A percentile compares a stretch with the other conserved stretches of the same genome.
Conservation (phyloP, 2,113 vertebrate genomes). For the Hemibagrus wyckioides region DNA sequence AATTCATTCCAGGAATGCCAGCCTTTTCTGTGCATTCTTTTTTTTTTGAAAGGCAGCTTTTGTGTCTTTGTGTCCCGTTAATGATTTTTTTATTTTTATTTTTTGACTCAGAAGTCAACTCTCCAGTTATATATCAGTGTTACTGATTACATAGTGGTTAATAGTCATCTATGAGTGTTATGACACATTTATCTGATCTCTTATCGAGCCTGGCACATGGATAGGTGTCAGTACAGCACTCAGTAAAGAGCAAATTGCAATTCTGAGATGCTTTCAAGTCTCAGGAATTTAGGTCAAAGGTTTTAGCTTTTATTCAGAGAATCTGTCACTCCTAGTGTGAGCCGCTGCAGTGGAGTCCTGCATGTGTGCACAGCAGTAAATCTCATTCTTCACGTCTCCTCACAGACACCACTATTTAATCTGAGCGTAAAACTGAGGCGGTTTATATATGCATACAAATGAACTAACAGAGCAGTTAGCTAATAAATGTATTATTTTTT, state of each 20-base stretch:
- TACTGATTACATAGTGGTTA: not conserved
- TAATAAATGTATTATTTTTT: not conserved
- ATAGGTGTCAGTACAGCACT: not conserved
- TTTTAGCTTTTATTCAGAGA: not conserved
- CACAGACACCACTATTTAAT: not conserved
- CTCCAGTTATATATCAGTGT: not conserved
- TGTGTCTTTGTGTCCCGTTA: not conserved
- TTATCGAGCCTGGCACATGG: not conserved
- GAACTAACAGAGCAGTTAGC: not conserved
- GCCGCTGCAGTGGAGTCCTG: not conserved
- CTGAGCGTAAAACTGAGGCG: not conserved
- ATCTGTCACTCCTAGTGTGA: not conserved
- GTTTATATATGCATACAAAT: not conserved
- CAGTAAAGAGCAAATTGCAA: not conserved
- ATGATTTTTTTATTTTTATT: not conserved
- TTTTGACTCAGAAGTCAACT: not conserved
- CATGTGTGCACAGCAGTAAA: not conserved
- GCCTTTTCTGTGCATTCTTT: not conserved
- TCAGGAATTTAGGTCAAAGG: slow-evolving; percentile 9
- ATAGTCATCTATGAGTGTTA: not conserved
- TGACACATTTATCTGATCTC: not conserved
- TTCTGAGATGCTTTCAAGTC: slow-evolving; percentile 2
- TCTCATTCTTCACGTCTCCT: not conserved
- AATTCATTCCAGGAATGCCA: not conserved
- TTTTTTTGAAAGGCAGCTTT: not conserved